A percentile compares a stretch with the other conserved stretches of the same genome.
These are phyloP conservation scores for Meleagris gallopavo DNA, from an alignment of 2,113 vertebrate species.

Conservation along the genomic window DNA sequence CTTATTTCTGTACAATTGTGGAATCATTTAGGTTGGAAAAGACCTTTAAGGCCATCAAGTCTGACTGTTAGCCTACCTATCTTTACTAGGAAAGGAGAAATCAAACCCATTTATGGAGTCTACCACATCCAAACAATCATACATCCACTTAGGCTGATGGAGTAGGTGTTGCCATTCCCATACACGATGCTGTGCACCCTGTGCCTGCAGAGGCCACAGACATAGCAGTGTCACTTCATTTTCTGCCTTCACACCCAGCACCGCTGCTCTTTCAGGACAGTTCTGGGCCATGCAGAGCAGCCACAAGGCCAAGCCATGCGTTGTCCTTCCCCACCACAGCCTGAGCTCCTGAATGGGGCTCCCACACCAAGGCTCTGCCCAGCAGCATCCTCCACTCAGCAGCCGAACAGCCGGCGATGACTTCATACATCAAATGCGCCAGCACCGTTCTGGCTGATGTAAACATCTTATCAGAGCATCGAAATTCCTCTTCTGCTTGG, in stretches of 20 bases:
- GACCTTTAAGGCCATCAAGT: neutral
- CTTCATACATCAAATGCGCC: constrained; percentile 62
- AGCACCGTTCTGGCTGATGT: constrained; percentile 74
- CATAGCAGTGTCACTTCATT: too few species aligned
- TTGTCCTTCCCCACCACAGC: constrained; percentile 7
- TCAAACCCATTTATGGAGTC: neutral
- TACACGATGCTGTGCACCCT: neutral
- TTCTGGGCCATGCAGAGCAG: neutral
- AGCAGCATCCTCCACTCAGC: neutral
- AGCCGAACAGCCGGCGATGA: constrained; percentile 23
- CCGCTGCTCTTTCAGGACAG: neutral
- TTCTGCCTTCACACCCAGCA: neutral
- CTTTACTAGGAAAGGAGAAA: neutral
- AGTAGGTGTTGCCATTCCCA: neutral
- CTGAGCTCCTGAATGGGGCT: constrained; percentile 56
- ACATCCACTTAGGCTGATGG: neutral
- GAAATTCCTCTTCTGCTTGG: constrained; percentile 73
- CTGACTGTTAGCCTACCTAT: neutral
- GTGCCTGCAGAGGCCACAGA: neutral
- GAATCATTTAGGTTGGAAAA: neutral
- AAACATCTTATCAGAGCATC: constrained; percentile 80
- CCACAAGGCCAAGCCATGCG: neutral
- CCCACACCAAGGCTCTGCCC: constrained; percentile 20
- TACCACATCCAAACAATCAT: fast-evolving
- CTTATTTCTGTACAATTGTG: neutral